Evolutionary conservation across 2,888 invertebrate genomes (phyloP), one percentile per base, ranked within the genome.

Genomic region (Erpobdella octoculata): DNA sequence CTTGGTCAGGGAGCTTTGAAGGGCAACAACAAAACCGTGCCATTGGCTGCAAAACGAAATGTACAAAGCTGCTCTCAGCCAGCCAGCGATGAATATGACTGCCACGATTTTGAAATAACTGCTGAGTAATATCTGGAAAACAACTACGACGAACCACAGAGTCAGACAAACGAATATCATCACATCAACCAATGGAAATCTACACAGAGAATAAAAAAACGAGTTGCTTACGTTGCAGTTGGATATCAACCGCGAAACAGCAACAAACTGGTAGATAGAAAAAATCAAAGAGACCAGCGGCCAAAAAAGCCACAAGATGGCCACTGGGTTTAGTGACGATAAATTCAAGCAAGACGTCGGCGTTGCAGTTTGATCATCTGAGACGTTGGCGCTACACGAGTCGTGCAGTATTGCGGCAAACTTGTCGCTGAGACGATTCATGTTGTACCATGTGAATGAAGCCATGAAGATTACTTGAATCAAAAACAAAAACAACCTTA

Each of bases 1-100:
- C 33, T 69, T 69, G 33, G 31, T 31, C 25, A 69, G 8, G 31
- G 69, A 69, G 25, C 69, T 69, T 36, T 53, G 38, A 9, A 69
- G 69, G 21, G 69, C 48, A 8, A 69, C 69, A 4, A 48, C 35
- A 37, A 69, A 69, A 8, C 46, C 69, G 36, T 46, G 38, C 33
- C 46, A 48, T 21, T 69, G 46, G 53, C 69, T 53, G 58, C 35
- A 48, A 46, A 46, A 69, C 25, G 58, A 69, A 46, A 69, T 38
- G 37, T 53, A 69, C 18, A 58, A 58, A 46, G 69, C 35, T 21
- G 69, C 36, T 48, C 58, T 53, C 48, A 69, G n/a, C 69, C 69
- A 69, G 21, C 69, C 69, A 25, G 36, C 33, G n/a, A 69, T 58
- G 46, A 69, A 35, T 35, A 69, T 69, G 25, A 31, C 33, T 21